Percentiles rank a stretch among this genome's conserved stretches.
Conservation (phyloP, 2,888 invertebrate species). For the Volucella inanis region DNA sequence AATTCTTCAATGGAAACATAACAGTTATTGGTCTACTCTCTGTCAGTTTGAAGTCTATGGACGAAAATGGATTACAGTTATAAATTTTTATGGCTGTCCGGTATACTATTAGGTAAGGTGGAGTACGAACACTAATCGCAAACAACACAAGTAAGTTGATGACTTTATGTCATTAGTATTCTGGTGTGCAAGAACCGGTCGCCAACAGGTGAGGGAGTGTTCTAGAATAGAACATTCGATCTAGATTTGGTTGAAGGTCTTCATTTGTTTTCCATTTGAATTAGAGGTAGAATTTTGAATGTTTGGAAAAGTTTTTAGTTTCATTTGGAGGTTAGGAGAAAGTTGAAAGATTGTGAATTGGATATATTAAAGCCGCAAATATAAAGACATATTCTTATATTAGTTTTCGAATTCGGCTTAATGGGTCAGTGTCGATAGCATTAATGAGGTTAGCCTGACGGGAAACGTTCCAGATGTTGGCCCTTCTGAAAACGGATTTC, state of each 20-base stretch:
- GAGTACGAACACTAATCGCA: background rate
- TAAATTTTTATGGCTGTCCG: constrained; percentile 82
- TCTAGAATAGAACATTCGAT: constrained; percentile 46
- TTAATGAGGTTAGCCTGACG: too few species aligned
- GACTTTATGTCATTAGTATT: constrained; percentile 54
- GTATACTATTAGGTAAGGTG: constrained; percentile 81
- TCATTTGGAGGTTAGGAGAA: constrained; percentile 38
- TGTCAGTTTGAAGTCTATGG: constrained; percentile 77
- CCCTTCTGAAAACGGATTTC: too few species aligned
- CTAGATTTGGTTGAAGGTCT: constrained; percentile 16
- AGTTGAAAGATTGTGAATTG: constrained; percentile 33
- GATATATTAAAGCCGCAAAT: constrained; percentile 2
- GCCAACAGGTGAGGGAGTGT: constrained; percentile 24
- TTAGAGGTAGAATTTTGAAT: background rate
- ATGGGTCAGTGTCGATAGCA: too few species aligned
- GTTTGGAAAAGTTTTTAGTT: constrained; percentile 48
- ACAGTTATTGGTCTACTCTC: constrained; percentile 71
- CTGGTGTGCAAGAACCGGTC: constrained; percentile 28
- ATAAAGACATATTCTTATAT: constrained; percentile 21
- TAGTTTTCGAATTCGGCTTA: too few species aligned
- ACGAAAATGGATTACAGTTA: constrained; percentile 82
- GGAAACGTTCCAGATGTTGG: too few species aligned
- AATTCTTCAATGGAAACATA: constrained; percentile 75
- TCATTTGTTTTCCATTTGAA: constrained; percentile 13
- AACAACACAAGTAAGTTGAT: constrained; percentile 3